These are phyloP conservation scores for Phaedon cochleariae DNA, from an alignment of 2,888 invertebrate species.

Conservation along the genomic window DNA sequence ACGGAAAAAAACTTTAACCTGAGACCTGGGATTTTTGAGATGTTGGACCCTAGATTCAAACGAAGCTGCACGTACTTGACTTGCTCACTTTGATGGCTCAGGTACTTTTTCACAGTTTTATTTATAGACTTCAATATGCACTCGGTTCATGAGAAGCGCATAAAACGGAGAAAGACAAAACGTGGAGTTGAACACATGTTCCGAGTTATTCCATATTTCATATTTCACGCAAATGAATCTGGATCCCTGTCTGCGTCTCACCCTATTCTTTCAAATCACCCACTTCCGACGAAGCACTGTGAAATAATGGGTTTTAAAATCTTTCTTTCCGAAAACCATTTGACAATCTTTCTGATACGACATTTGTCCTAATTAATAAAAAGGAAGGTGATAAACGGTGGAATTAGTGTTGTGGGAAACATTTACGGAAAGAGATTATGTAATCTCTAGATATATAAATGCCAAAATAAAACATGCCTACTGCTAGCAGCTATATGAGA, in stretches of 20 bases:
- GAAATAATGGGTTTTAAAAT: constrained; percentile 50
- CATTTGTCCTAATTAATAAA: constrained; percentile 21
- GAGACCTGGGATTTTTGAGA: too few species aligned
- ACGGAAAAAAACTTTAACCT: too few species aligned
- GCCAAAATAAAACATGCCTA: too few species aligned
- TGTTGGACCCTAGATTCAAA: too few species aligned
- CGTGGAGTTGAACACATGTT: constrained; percentile 20
- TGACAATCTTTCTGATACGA: constrained; percentile 31
- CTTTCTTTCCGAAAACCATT: constrained; percentile 52
- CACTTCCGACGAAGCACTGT: constrained; percentile 41
- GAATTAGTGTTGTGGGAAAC: constrained; percentile 1
- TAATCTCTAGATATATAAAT: too few species aligned
- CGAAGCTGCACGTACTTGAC: background rate
- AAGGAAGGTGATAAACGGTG: background rate
- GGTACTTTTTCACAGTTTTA: background rate
- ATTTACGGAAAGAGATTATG: background rate
- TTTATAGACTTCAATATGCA: background rate
- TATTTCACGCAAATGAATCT: constrained; percentile 38
- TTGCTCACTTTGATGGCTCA: background rate
- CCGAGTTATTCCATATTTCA: constrained; percentile 41
- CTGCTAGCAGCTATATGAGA: too few species aligned
- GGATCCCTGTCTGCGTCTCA: constrained; percentile 31
- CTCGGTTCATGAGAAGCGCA: constrained; percentile 22
- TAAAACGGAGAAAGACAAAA: constrained; percentile 8
- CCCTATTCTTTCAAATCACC: constrained; percentile 38